A percentile compares a stretch with the other conserved stretches of the same genome.
phyloP scores from a whole-genome alignment of 2,797 vertebrate species.

The Syngnathus rostellatus region DNA sequence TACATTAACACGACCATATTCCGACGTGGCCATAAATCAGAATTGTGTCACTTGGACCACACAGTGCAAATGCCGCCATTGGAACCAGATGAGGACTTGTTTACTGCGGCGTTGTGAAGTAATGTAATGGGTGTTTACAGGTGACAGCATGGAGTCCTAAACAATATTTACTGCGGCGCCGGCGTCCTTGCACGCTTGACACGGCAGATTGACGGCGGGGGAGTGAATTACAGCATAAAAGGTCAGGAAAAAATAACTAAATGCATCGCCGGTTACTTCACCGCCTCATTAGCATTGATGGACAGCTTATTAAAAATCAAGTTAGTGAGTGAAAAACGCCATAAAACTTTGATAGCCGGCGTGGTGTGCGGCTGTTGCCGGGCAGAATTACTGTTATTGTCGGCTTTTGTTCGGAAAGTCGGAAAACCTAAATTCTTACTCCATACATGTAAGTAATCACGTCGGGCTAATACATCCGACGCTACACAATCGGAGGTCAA shows the following conservation, averaged over 20 bases:
- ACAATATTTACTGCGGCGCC: slow-evolving; percentile 62
- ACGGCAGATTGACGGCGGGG: slow-evolving; percentile 45
- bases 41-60: not conserved
- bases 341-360: slow-evolving; percentile 50
- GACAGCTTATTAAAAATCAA: slow-evolving; percentile 37
- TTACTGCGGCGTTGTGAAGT: slow-evolving; percentile 81
- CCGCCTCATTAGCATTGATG: slow-evolving; percentile 40
- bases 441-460: no score
- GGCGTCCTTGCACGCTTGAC: slow-evolving; percentile 60
- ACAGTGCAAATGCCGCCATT: slow-evolving; percentile 53
- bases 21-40: not conserved
- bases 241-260: slow-evolving; percentile 50
- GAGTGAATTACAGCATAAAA: slow-evolving; percentile 33
- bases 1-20: not conserved
- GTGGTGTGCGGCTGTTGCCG: slow-evolving; percentile 61
- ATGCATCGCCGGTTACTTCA: slow-evolving; percentile 40
- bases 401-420: not conserved
- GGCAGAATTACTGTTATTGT: slow-evolving; percentile 67
- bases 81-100: slow-evolving; percentile 67
- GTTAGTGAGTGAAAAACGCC: slow-evolving; percentile 37
- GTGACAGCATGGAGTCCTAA: slow-evolving; percentile 65
- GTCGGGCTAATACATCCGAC: no score
- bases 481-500: no score
- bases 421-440: no score
- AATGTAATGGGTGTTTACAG: slow-evolving; percentile 72